These are phyloP conservation scores for Mobula hypostoma DNA, from an alignment of 2,113 vertebrate species.

Conservation along the genomic window DNA sequence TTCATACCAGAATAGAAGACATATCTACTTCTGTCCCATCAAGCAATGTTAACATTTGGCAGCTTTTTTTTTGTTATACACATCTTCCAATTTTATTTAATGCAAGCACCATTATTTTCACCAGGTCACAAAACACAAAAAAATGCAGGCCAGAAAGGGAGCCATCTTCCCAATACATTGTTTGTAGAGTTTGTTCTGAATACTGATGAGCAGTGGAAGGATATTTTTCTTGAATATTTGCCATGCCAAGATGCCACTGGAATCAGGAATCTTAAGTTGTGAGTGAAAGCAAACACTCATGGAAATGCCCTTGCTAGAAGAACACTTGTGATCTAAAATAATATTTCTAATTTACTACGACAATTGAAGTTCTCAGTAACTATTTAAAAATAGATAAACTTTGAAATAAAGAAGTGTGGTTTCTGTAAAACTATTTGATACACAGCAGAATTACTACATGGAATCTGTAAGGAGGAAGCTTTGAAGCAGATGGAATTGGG, in stretches of 20 bases:
- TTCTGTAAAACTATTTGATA: neutral
- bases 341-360: neutral
- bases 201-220: neutral
- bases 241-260: neutral
- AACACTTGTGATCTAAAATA: neutral
- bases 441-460: neutral
- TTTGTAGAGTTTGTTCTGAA: neutral
- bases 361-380: neutral
- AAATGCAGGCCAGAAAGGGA: neutral
- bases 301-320: neutral
- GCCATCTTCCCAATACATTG: neutral
- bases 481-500: neutral
- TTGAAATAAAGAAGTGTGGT: neutral
- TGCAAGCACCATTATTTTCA: neutral
- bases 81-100: neutral
- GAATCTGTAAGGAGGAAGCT: neutral
- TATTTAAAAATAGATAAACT: neutral
- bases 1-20: neutral
- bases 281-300: neutral
- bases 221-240: neutral
- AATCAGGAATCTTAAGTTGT: neutral
- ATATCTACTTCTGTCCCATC: no score
- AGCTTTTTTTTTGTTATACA: neutral
- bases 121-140: neutral
- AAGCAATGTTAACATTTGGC: neutral